phyloP scores from a whole-genome alignment of 37 sponge, comb jelly and placozoan genomes.

The Spongilla lacustris region DNA sequence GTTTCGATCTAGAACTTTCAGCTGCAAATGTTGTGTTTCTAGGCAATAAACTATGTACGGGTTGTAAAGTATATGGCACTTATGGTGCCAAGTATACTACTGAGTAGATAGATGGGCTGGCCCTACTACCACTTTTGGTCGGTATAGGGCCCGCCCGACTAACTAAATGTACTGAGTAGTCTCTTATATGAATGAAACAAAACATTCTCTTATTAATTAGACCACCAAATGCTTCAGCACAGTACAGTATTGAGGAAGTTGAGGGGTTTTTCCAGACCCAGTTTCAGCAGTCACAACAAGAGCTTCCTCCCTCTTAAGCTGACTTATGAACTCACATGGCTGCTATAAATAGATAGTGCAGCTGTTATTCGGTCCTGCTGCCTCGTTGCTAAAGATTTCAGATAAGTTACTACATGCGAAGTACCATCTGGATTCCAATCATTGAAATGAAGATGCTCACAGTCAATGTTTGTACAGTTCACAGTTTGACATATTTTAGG shows the following conservation, averaged over 20 bases:
- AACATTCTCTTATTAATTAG: too few species aligned
- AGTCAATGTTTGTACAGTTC: neutral
- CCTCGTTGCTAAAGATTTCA: neutral
- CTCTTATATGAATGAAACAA: too few species aligned
- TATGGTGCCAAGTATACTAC: too few species aligned
- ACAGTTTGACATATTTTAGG: neutral
- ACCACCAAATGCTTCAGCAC: slow-evolving; percentile 77
- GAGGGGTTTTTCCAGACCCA: slow-evolving; percentile 94
- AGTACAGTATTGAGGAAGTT: slow-evolving; percentile 88
- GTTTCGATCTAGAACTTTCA: too few species aligned
- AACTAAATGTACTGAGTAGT: too few species aligned
- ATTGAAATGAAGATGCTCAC: neutral
- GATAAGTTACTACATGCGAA: neutral
- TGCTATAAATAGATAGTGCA: neutral
- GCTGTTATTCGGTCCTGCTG: neutral
- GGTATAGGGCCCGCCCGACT: too few species aligned
- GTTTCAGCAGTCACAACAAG: slow-evolving; percentile 85
- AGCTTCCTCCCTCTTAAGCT: slow-evolving; percentile 18
- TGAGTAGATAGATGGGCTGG: too few species aligned
- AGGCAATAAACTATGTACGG: too few species aligned
- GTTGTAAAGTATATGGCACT: too few species aligned
- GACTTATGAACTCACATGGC: neutral
- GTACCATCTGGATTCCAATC: neutral
- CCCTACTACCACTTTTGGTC: too few species aligned
- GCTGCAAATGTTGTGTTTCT: too few species aligned